These are phyloP conservation scores for Lycocorax pyrrhopterus DNA, from an alignment of 2,113 vertebrate species.

Conservation along the genomic window DNA sequence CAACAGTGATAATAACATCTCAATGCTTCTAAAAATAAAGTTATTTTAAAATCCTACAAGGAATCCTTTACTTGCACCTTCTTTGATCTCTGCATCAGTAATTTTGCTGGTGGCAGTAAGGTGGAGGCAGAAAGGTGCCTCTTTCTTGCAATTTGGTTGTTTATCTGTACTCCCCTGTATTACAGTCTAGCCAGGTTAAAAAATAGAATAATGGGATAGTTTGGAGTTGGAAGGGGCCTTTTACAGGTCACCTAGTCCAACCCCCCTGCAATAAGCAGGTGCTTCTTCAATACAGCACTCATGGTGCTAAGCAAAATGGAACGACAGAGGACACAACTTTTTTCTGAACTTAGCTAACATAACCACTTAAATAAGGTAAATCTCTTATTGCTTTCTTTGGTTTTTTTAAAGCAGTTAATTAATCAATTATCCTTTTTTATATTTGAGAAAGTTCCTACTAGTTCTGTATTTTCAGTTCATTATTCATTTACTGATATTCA, in stretches of 20 bases:
- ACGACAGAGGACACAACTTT: background rate
- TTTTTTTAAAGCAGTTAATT: background rate
- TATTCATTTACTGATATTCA: background rate
- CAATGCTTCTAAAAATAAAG: background rate
- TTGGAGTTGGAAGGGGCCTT: background rate
- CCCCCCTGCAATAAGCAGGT: background rate
- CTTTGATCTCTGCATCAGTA: background rate
- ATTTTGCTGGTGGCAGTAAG: background rate
- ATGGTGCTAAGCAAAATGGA: background rate
- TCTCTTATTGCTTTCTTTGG: background rate
- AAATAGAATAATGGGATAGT: background rate
- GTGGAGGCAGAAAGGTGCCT: background rate
- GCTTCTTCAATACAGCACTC: background rate
- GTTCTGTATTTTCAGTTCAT: background rate
- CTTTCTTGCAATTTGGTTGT: background rate
- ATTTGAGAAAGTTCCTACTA: background rate
- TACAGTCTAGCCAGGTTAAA: background rate
- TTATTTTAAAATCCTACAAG: background rate
- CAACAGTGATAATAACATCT: background rate
- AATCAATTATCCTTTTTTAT: background rate
- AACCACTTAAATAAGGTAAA: background rate
- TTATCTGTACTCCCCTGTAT: background rate
- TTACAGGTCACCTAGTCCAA: background rate
- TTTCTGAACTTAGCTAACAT: background rate
- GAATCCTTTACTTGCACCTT: background rate